Evolutionary conservation across 1,140 invertebrate genomes (phyloP), one percentile per base, ranked within the genome.

Genomic region (Pectinophora gossypiella): DNA sequence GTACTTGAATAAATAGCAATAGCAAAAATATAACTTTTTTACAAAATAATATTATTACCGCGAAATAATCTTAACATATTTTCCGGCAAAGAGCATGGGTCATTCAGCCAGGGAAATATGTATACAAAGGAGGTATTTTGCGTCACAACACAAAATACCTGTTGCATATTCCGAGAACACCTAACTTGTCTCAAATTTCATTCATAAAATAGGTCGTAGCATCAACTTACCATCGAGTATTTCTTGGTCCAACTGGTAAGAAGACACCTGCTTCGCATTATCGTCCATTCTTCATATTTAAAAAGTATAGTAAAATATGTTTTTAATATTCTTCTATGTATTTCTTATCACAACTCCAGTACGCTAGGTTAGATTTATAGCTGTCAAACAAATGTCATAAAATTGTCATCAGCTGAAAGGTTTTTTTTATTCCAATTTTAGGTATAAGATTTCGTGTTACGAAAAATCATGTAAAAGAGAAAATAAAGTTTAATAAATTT

Each of bases 271-370:
- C 62, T 79, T 86, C 59, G 64, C 70, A 64, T 77, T 75, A 76
- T 84, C 83, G 70, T 84, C 83, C 83, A 86, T 86, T 83, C 83
- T 86, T 86, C 80, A 86, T 85, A 78, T 72, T 86, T 83, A 64
- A 49, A 67, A 64, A 64, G 54, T 62, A 54, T 47, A 65, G 54
- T 49, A 59, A 61, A 60, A 55, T 67, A 56, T 62, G 69, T 69
- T 67, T 51, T 61, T 57, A 52, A 32, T 46, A 36, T 47, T 44
- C 19, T 53, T 40, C 22, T 43, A 50, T n/a, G n/a, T n/a, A n/a
- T n/a, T 47, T 59, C 48, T 54, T 47, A 59, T 54, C 51, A 58
- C 19, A 53, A 58, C 40, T 23, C 5, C 5, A 6, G 12, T 27
- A 40, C 54, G 60, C 56, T 51, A 65, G 63, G 56, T 60, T 68